Base-by-base conservation (phyloP, 2,797 vertebrate species). In the Pampus argenteus region DNA sequence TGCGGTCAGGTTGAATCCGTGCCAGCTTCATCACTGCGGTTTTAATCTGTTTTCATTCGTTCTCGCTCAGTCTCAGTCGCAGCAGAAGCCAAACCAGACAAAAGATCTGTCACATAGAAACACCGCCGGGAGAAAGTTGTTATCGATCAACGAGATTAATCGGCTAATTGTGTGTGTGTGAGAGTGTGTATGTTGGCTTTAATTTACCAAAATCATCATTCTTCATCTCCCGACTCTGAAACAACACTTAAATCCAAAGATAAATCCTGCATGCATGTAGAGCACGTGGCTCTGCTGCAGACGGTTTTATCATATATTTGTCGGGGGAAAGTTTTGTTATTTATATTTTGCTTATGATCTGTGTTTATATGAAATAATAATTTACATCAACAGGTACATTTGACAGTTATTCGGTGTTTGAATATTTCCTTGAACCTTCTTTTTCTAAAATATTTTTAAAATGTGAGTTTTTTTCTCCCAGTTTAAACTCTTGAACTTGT, bases 61-160 rank as follows among this genome's bases (percentile, higher is more conserved):
- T 82, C 82, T 77, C 72, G 57, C 79, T 79, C 55, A 26, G 64
- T 60, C 9, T n/a, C 22, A 9, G 63, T 50, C n/a, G 63, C 59
- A 81, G 54, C 78, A 74, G 74, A 64, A 81, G 85, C 75, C 75
- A 79, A 81, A 70, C 15, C 54, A 78, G 78, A 88, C 76, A 83
- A 79, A 86, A 81, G 18, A 83, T 58, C 48, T 66, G 67, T 80
- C 74, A 74, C 51, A 54, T 48, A 69, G 74, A 86, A 65, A 76
- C 51, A 74, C 61, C 20, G 5, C 72, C 34, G 49, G 69, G 62
- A 45, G 58, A 68, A 71, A 26, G 8, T 59, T 70, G 65, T 48
- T 77, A 77, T 89, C 73, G 66, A 70, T 84, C 71, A 82, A 6
- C 0, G 5, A 50, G 62, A 86, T 80, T 47, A n/a, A n/a, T n/a